phyloP scores from a whole-genome alignment of 2,113 vertebrate genomes.

The Spilogale gracilis region DNA sequence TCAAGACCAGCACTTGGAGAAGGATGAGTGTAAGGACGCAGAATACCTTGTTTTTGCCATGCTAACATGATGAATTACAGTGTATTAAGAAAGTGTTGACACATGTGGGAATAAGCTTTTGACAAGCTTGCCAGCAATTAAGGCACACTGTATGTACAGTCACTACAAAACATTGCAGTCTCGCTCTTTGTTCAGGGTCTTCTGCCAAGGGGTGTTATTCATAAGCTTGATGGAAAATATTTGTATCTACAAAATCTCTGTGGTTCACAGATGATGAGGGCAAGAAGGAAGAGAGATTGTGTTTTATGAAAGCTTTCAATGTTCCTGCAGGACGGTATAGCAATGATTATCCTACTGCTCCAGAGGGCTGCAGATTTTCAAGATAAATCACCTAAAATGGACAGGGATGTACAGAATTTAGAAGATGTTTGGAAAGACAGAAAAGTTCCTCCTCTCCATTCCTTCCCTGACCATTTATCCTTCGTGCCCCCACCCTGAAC shows the following conservation, averaged over 20 bases:
- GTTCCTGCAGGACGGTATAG: constrained; percentile 71
- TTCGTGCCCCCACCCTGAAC: neutral
- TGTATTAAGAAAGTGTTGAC: constrained; percentile 90
- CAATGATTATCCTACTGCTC: constrained; percentile 68
- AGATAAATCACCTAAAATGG: constrained; percentile 78
- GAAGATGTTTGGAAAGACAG: constrained; percentile 6
- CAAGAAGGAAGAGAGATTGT: constrained; percentile 76
- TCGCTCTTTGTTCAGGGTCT: constrained; percentile 84
- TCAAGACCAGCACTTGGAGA: constrained; percentile 86
- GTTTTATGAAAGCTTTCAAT: constrained; percentile 76
- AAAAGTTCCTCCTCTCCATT: neutral
- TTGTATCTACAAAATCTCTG: constrained; percentile 88
- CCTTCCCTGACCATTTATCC: neutral
- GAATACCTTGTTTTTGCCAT: constrained; percentile 88
- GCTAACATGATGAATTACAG: constrained; percentile 88
- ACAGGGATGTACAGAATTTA: neutral
- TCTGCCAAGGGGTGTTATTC: constrained; percentile 88
- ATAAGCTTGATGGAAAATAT: constrained; percentile 89
- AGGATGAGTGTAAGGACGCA: constrained; percentile 80
- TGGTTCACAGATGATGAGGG: constrained; percentile 84
- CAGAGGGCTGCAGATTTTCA: constrained; percentile 28
- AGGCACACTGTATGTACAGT: constrained; percentile 89
- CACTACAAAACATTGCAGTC: constrained; percentile 85
- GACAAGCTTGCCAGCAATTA: constrained; percentile 89
- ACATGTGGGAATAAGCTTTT: constrained; percentile 87